A percentile compares a stretch with the other conserved stretches of the same genome.
Evolutionary conservation across 2,113 vertebrate species (phyloP).

Genomic region (Ramphastos sulfuratus): DNA sequence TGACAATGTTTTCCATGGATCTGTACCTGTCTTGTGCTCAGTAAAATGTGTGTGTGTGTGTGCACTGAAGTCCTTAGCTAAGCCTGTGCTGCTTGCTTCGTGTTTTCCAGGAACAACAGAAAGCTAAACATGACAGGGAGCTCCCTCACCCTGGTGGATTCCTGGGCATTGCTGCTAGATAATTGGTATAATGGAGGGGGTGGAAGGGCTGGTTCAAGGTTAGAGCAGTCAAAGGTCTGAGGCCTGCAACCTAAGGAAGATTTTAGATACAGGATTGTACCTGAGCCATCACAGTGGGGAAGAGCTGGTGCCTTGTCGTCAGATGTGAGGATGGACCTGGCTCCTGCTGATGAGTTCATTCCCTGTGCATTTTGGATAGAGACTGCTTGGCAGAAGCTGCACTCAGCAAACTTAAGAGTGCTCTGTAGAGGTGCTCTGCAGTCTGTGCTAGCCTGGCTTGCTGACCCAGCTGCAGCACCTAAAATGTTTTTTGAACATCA

Average conservation of each 20-base stretch:
- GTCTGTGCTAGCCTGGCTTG: not conserved
- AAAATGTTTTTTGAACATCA: not conserved
- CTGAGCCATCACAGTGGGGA: not conserved
- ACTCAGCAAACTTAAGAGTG: not conserved
- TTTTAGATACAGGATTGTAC: not conserved
- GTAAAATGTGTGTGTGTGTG: not conserved
- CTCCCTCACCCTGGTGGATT: not conserved
- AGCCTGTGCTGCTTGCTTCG: not conserved
- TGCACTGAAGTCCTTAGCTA: not conserved
- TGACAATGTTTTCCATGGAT: not conserved
- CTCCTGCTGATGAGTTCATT: not conserved
- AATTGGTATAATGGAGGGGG: not conserved
- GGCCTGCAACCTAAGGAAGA: not conserved
- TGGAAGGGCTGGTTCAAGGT: not conserved
- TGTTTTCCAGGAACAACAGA: not conserved
- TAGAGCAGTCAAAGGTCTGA: not conserved
- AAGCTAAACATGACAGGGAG: not conserved
- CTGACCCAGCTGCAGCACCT: not conserved
- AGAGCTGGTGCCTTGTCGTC: not conserved
- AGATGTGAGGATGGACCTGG: accelerated
- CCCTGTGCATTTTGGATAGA: no score
- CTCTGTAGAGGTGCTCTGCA: not conserved
- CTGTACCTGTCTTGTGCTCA: not conserved
- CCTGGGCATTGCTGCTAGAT: not conserved
- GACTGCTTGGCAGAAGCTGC: not conserved